Evolutionary conservation across 2,888 invertebrate species (phyloP).

Genomic region (Orchesella flavescens): DNA sequence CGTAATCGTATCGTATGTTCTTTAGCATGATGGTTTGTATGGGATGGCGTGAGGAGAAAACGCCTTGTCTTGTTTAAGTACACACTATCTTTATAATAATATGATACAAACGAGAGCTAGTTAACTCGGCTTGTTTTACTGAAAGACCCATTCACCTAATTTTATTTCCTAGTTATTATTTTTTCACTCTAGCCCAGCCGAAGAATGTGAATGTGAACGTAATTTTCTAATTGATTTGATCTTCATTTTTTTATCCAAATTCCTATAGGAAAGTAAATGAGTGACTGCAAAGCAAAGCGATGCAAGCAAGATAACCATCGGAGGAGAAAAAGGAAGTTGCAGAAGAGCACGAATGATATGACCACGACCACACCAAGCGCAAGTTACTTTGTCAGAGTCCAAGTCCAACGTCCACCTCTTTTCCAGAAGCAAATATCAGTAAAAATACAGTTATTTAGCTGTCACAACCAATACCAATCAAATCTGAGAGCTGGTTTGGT

Average conservation of each 20-base stretch:
- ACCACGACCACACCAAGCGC: no score
- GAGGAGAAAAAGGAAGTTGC: neutral
- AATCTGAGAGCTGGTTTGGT: no score
- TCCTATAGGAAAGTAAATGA: constrained; percentile 16
- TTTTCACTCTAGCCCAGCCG: neutral
- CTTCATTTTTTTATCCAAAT: neutral
- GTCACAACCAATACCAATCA: neutral
- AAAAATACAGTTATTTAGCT: neutral
- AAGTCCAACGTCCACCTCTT: no score
- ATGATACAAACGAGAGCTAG: neutral
- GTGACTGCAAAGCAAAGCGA: neutral
- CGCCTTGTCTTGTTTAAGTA: no score
- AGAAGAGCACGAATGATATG: no score
- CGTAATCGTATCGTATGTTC: neutral
- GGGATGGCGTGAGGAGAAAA: no score
- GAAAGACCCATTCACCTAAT: neutral
- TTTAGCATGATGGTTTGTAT: no score
- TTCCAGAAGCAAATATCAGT: neutral
- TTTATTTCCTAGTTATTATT: neutral
- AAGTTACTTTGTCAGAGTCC: no score
- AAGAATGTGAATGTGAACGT: neutral
- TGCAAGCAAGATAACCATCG: neutral
- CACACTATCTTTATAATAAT: no score
- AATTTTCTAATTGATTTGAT: neutral
- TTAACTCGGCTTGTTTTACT: no score